phyloP scores from a whole-genome alignment of 2,888 invertebrate species.

The Gandaritis pyraliata region DNA sequence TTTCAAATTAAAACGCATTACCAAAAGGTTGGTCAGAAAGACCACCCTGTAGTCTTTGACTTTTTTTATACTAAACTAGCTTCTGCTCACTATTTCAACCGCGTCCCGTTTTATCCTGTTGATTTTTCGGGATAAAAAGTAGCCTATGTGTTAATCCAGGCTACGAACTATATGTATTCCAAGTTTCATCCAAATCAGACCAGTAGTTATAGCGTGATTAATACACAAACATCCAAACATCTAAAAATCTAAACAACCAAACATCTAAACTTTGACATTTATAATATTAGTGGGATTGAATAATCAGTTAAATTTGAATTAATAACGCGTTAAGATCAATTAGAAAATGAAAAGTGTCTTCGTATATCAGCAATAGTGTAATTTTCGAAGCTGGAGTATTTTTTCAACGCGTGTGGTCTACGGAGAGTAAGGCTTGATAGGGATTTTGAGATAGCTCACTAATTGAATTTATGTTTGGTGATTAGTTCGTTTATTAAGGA shows the following conservation, averaged over 20 bases:
- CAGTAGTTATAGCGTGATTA: too few species aligned
- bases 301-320: constrained; percentile 63
- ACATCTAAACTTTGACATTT: too few species aligned
- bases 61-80: too few species aligned
- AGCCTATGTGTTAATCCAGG: too few species aligned
- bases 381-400: constrained; percentile 48
- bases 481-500: constrained; percentile 28
- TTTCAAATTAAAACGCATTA: constrained; percentile 49
- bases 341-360: constrained; percentile 57
- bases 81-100: too few species aligned
- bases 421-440: constrained; percentile 39
- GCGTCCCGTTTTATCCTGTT: too few species aligned
- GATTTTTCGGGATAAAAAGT: too few species aligned
- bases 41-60: constrained; percentile 63
- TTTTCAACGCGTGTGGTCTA: constrained; percentile 55
- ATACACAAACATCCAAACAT: too few species aligned
- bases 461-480: constrained; percentile 38
- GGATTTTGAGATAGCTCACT: constrained; percentile 34
- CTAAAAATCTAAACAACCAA: too few species aligned
- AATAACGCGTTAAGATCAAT: constrained; percentile 69
- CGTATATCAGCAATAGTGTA: constrained; percentile 46
- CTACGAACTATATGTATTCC: too few species aligned
- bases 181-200: too few species aligned
- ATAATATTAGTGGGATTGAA: constrained; percentile 4
- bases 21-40: constrained; percentile 42